Conservation (phyloP, 2,113 vertebrate genomes). For the Syngnathus typhle region DNA sequence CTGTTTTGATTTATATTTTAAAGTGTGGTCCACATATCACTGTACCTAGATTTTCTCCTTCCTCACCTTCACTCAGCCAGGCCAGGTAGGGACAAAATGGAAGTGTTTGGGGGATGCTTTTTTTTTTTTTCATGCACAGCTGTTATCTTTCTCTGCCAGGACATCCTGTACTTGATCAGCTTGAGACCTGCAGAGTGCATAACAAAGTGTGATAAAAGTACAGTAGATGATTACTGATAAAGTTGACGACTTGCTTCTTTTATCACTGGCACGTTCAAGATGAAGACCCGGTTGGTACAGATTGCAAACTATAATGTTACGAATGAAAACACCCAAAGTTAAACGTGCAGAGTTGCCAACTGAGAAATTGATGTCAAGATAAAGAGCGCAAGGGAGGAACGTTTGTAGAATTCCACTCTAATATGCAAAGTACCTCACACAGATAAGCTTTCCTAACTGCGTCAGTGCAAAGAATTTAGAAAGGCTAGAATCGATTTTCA, state of each 20-base stretch:
- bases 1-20: too few species aligned
- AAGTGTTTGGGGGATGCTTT: constrained; percentile 53
- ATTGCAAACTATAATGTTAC: not conserved
- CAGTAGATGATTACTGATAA: constrained; percentile 46
- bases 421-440: not conserved
- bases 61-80: constrained; percentile 4
- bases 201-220: constrained; percentile 56
- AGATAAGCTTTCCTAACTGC: not conserved
- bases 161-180: constrained; percentile 64
- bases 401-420: not conserved
- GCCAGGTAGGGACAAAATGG: constrained; percentile 55
- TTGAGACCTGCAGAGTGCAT: constrained; percentile 32
- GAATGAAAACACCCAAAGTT: not conserved
- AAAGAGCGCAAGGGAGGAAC: not conserved
- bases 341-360: not conserved
- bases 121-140: constrained; percentile 14
- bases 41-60: not conserved
- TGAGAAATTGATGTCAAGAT: not conserved
- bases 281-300: constrained; percentile 4
- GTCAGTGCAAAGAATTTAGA: not conserved
- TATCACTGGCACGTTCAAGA: constrained; percentile 9
- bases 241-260: constrained; percentile 6
- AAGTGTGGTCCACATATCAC: not conserved
- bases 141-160: constrained; percentile 60
- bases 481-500: too few species aligned